Evolutionary conservation across 2,888 invertebrate species (phyloP).

Genomic region (Dolomedes plantarius): DNA sequence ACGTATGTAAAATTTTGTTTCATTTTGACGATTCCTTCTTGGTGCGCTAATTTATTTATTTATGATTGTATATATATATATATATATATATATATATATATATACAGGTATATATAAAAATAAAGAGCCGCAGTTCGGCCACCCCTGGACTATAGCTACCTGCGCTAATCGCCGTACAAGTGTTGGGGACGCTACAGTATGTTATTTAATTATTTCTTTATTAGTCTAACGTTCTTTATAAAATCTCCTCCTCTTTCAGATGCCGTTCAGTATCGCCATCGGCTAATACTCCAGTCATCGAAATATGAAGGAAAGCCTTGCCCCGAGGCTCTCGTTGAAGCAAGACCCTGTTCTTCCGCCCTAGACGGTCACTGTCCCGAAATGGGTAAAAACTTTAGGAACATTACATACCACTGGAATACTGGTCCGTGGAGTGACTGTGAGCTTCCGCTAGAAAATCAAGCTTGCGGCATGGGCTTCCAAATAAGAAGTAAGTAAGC

Average conservation of each 20-base stretch:
- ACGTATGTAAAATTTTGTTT: no score
- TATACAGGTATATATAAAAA: no score
- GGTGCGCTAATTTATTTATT: no score
- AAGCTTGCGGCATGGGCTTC: constrained; percentile 61
- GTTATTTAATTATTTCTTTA: no score
- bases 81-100: no score
- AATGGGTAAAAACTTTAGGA: neutral
- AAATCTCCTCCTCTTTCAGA: constrained; percentile 21
- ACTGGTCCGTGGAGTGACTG: constrained; percentile 45
- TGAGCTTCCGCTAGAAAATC: constrained; percentile 9
- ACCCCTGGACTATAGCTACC: no score
- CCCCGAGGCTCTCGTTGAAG: constrained; percentile 74
- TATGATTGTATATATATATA: no score
- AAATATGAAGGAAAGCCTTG: constrained; percentile 79
- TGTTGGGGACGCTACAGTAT: no score
- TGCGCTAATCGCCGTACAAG: no score
- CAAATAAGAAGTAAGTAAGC: constrained; percentile 60
- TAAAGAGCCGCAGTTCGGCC: no score
- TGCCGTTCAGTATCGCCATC: constrained; percentile 74
- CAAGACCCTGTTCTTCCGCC: constrained; percentile 32
- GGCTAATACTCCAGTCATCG: constrained; percentile 80
- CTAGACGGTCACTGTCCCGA: neutral
- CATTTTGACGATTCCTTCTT: no score
- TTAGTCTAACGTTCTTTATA: no score
- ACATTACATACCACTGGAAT: constrained; percentile 31